phyloP scores from a whole-genome alignment of 1,140 invertebrate genomes.

The Pseudobourletiella spinata region DNA sequence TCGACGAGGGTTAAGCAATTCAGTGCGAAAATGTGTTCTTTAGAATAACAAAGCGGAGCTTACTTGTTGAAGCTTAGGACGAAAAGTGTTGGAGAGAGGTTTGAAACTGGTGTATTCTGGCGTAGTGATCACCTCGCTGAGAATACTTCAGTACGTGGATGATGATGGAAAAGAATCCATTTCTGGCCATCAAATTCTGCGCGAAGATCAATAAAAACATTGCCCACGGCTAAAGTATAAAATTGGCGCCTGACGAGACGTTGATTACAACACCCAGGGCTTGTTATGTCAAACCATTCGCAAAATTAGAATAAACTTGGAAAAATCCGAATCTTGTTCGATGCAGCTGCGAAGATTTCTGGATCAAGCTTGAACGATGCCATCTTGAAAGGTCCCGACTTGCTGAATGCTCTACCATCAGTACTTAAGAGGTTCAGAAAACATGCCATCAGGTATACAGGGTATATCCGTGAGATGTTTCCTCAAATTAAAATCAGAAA shows the following conservation, averaged over 20 bases:
- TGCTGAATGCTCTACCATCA: conserved; percentile 6
- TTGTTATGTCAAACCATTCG: conserved; percentile 18
- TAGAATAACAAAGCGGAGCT: conserved; percentile 2
- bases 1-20: conserved; percentile 1
- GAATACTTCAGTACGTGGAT: too few relatives aligned
- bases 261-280: neutral
- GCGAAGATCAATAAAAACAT: conserved; percentile 13
- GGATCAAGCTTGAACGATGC: conserved; percentile 21
- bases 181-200: neutral
- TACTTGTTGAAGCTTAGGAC: conserved; percentile 5
- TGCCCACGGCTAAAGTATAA: conserved; percentile 10
- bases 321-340: conserved; percentile 12
- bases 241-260: neutral
- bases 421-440: conserved; percentile 21
- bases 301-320: conserved; percentile 10
- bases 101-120: conserved; percentile 18
- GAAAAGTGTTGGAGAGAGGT: neutral
- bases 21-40: neutral
- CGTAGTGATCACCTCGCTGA: neutral
- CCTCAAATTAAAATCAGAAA: neutral
- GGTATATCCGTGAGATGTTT: conserved; percentile 25
- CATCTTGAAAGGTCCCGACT: conserved; percentile 16
- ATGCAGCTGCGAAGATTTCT: conserved; percentile 4
- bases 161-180: neutral
- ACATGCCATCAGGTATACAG: conserved; percentile 8